A percentile compares a stretch with the other conserved stretches of the same genome.
Conservation (phyloP, 2,888 invertebrate species). For the Phengaris alcon region DNA sequence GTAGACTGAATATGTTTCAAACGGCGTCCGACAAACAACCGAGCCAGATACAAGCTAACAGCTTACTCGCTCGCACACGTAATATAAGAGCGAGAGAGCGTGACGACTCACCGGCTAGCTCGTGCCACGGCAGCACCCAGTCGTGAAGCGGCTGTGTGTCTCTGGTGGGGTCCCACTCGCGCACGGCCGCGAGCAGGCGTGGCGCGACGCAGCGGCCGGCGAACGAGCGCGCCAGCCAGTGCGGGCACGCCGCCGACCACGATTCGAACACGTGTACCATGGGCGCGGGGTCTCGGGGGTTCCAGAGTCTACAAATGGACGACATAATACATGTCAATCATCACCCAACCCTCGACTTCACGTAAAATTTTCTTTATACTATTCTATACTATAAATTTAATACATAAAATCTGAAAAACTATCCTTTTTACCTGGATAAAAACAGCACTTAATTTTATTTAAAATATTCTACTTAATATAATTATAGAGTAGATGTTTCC, state of each 20-base stretch:
- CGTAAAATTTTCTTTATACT: too few relatives aligned
- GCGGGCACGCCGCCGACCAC: constrained; percentile 90
- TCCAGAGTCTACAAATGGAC: constrained; percentile 82
- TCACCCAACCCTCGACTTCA: not conserved
- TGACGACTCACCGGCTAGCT: constrained; percentile 81
- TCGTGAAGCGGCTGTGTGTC: constrained; percentile 97
- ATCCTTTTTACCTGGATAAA: too few relatives aligned
- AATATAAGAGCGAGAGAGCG: not conserved
- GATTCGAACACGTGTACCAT: constrained; percentile 88
- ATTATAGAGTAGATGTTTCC: too few relatives aligned
- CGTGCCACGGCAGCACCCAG: constrained; percentile 98
- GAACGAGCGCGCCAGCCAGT: constrained; percentile 90
- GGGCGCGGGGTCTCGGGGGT: constrained; percentile 87
- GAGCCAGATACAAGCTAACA: too few relatives aligned
- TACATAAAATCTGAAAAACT: too few relatives aligned
- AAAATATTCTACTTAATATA: too few relatives aligned
- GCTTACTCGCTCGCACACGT: not conserved
- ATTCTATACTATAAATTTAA: too few relatives aligned
- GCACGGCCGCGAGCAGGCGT: constrained; percentile 85
- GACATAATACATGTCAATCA: not conserved
- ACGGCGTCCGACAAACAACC: too few relatives aligned
- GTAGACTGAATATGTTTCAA: too few relatives aligned
- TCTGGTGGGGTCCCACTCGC: constrained; percentile 96
- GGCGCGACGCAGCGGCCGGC: constrained; percentile 91
- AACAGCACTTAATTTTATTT: too few relatives aligned